Evolutionary conservation across 2,797 vertebrate genomes (phyloP).

Genomic region (Adelosebastes latens): DNA sequence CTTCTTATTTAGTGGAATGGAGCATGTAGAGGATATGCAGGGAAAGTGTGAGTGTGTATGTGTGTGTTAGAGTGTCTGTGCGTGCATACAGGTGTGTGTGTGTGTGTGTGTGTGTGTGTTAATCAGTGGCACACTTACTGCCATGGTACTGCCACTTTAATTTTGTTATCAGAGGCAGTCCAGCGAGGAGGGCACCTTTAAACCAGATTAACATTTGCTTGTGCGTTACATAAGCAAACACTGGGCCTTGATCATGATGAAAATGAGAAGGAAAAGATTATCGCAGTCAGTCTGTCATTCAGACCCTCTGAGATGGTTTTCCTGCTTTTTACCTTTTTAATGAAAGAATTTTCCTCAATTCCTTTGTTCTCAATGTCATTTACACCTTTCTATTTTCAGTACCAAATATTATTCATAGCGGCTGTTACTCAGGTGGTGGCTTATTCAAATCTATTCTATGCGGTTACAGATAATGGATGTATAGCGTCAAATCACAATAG

Average conservation of each 20-base stretch:
- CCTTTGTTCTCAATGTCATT: conserved; percentile 13
- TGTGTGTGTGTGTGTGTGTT: not conserved
- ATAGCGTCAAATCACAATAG: no score
- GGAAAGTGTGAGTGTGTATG: not conserved
- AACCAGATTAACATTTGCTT: conserved; percentile 75
- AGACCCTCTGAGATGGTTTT: conserved; percentile 64
- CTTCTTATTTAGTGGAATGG: not conserved
- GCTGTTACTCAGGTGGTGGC: not conserved
- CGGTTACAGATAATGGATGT: no score
- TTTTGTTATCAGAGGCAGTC: conserved; percentile 59
- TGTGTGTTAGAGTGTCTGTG: not conserved
- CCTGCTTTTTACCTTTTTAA: not conserved
- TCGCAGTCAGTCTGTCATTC: conserved; percentile 80
- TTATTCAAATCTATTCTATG: not conserved
- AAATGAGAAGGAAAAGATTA: conserved; percentile 58
- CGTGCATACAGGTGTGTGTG: not conserved
- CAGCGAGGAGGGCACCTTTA: conserved; percentile 75
- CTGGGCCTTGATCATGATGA: conserved; percentile 82
- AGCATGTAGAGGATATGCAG: not conserved
- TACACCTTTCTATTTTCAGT: not conserved
- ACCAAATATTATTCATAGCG: not conserved
- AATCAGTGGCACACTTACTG: conserved; percentile 26
- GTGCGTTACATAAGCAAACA: conserved; percentile 70
- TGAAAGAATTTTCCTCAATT: not conserved
- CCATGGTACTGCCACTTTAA: conserved; percentile 42